phyloP scores from a whole-genome alignment of 2,888 invertebrate genomes.

The Muschampia plurimacula region DNA sequence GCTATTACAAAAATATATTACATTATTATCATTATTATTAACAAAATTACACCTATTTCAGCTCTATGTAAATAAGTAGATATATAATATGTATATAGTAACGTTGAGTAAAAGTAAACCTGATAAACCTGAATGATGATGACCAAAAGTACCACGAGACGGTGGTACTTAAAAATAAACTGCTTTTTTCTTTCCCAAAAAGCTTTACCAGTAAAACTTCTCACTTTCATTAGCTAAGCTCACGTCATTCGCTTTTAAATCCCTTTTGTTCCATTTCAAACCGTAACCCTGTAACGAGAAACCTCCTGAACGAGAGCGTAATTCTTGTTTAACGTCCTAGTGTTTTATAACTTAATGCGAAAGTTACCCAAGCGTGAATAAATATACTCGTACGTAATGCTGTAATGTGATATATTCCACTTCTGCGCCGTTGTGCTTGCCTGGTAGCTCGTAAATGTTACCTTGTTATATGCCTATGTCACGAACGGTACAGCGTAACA shows the following conservation, averaged over 20 bases:
- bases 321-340: slow-evolving; percentile 34
- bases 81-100: no score
- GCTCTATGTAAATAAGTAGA: no score
- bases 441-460: slow-evolving; percentile 13
- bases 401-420: slow-evolving; percentile 29
- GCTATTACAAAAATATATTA: no score
- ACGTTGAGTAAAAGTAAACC: no score
- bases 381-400: slow-evolving; percentile 28
- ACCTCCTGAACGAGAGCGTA: slow-evolving; percentile 17
- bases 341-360: slow-evolving; percentile 32
- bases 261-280: slow-evolving; percentile 1
- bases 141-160: no score
- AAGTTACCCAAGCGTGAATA: slow-evolving; percentile 29
- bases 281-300: slow-evolving; percentile 1
- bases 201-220: no score
- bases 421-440: slow-evolving; percentile 6
- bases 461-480: neutral
- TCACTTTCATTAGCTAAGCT: no score
- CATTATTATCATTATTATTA: no score
- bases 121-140: no score
- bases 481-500: neutral
- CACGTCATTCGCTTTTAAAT: neutral
- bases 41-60: no score
- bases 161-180: no score
- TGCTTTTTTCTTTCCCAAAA: no score